A percentile compares a stretch with the other conserved stretches of the same genome.
phyloP scores from a whole-genome alignment of 2,113 vertebrate genomes.

The Erythrocercus mccallii region DNA sequence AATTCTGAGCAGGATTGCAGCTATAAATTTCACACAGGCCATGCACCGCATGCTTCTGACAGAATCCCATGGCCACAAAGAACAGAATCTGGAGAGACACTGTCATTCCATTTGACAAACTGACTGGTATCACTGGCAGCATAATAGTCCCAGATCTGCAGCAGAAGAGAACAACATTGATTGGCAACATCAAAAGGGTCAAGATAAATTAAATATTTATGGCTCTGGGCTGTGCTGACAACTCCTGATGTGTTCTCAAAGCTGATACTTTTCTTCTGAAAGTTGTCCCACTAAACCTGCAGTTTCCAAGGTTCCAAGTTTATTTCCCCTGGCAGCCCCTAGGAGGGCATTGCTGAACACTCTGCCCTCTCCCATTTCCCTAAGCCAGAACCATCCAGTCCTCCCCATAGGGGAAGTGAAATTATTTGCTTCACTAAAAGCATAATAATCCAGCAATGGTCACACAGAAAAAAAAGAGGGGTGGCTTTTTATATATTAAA shows the following conservation, averaged over 20 bases:
- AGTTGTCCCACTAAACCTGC: neutral
- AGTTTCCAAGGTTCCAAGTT: neutral
- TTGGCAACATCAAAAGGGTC: slow-evolving; percentile 60
- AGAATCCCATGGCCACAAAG: slow-evolving; percentile 14
- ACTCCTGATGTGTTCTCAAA: slow-evolving; percentile 25
- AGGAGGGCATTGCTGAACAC: neutral
- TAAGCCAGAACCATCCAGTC: neutral
- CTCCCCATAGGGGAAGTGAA: neutral
- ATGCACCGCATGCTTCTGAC: neutral
- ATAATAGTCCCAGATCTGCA: slow-evolving; percentile 36
- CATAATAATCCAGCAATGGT: neutral
- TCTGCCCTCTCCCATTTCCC: neutral
- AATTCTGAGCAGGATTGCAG: neutral
- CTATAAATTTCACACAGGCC: neutral
- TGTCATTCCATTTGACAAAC: slow-evolving; percentile 55
- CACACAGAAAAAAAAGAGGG: neutral
- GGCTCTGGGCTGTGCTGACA: slow-evolving; percentile 38
- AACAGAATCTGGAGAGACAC: neutral
- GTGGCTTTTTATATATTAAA: neutral
- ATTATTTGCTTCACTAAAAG: neutral
- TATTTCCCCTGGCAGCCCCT: neutral
- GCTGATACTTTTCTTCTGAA: slow-evolving; percentile 23
- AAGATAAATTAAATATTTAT: slow-evolving; percentile 29
- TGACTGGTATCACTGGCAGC: slow-evolving; percentile 46
- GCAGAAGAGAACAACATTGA: slow-evolving; percentile 23